phyloP scores from a whole-genome alignment of 1,140 invertebrate genomes.

The Mamestra configurata region DNA sequence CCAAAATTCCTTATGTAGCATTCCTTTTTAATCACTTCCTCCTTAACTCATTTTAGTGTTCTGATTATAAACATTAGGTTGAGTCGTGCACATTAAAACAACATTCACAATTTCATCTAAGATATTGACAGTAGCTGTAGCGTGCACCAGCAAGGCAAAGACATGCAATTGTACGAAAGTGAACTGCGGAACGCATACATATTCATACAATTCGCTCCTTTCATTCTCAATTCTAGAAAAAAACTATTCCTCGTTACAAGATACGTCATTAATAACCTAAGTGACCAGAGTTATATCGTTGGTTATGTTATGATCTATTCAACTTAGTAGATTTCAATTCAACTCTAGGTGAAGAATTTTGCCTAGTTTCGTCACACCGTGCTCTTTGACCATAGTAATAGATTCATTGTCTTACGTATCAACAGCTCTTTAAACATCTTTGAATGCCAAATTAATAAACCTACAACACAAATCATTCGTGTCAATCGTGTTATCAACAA shows the following conservation, averaged over 20 bases:
- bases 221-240: slow-evolving; percentile 37
- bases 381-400: neutral
- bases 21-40: neutral
- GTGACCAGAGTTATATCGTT: neutral
- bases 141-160: slow-evolving; percentile 14
- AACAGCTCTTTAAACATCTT: neutral
- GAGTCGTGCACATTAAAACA: neutral
- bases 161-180: slow-evolving; percentile 44
- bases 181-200: slow-evolving; percentile 39
- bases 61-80: neutral
- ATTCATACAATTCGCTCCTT: slow-evolving; percentile 46
- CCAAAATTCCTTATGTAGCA: neutral
- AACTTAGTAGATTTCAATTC: neutral
- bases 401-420: neutral
- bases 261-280: slow-evolving; percentile 21
- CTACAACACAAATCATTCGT: neutral
- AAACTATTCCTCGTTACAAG: slow-evolving; percentile 42
- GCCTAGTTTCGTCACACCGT: neutral
- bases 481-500: neutral
- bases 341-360: neutral
- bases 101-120: slow-evolving; percentile 14
- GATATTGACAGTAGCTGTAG: slow-evolving; percentile 30
- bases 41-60: neutral
- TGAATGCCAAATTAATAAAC: neutral
- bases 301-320: neutral